phyloP scores from a whole-genome alignment of 2,113 vertebrate genomes.

The Serinus canaria region DNA sequence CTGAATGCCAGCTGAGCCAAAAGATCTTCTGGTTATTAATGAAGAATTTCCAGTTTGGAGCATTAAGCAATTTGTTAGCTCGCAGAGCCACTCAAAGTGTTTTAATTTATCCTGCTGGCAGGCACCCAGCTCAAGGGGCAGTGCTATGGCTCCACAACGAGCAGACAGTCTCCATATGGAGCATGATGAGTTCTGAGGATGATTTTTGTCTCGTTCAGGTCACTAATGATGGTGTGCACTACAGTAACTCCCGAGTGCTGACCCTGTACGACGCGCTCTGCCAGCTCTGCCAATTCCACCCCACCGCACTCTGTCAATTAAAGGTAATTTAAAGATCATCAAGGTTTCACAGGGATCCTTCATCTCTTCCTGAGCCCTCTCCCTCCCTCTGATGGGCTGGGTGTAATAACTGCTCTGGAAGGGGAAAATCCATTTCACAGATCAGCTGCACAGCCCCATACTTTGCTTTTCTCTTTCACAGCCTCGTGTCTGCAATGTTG shows the following conservation, averaged over 20 bases:
- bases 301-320: constrained; percentile 80
- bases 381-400: background rate
- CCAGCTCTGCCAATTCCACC: constrained; percentile 73
- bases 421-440: constrained; percentile 32
- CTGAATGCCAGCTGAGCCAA: constrained; percentile 10
- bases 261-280: constrained; percentile 79
- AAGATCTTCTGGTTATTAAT: constrained; percentile 58
- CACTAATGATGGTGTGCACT: constrained; percentile 78
- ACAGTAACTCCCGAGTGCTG: constrained; percentile 74
- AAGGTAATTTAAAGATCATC: constrained; percentile 79
- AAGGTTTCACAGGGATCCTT: constrained; percentile 33
- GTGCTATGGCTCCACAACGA: constrained; percentile 2
- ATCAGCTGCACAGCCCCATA: background rate
- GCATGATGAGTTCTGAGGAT: constrained; percentile 42
- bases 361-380: constrained; percentile 44
- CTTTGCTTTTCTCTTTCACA: background rate
- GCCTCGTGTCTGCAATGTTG: background rate
- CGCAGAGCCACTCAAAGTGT: constrained; percentile 7
- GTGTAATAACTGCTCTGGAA: constrained; percentile 7
- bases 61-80: constrained; percentile 51
- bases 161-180: constrained; percentile 54
- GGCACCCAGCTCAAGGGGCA: constrained; percentile 20
- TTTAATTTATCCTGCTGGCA: constrained; percentile 57
- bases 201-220: constrained; percentile 69
- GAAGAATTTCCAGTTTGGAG: constrained; percentile 40